A percentile compares a stretch with the other conserved stretches of the same genome.
These are phyloP conservation scores for Manis crassicaudata DNA, from an alignment of 2,797 vertebrate species.

Conservation along the genomic window DNA sequence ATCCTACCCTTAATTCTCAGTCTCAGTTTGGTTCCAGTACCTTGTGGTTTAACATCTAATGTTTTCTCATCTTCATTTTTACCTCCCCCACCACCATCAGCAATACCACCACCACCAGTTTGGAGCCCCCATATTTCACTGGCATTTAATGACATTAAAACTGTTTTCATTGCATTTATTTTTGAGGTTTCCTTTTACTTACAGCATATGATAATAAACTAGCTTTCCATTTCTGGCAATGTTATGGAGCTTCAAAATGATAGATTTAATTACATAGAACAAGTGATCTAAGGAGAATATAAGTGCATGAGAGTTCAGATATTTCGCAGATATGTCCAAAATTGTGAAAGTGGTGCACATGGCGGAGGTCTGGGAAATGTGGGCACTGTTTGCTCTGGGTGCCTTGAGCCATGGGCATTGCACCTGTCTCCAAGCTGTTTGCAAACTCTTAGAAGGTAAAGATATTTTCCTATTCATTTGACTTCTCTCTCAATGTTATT, in stretches of 20 bases:
- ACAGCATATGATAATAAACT: neutral
- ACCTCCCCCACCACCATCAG: neutral
- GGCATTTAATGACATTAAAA: neutral
- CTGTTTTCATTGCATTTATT: neutral
- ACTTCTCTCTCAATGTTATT: neutral
- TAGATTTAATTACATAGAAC: conserved; percentile 27
- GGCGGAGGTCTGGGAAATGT: neutral
- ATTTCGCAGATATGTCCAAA: neutral
- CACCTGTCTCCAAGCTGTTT: neutral
- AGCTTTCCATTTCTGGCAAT: neutral
- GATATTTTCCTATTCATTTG: neutral
- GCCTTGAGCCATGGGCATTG: neutral
- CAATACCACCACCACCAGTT: neutral
- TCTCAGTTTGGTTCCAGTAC: neutral
- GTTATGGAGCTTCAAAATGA: neutral
- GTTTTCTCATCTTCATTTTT: neutral
- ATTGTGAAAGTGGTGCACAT: neutral
- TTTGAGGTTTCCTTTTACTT: conserved; percentile 21
- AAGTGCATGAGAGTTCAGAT: neutral
- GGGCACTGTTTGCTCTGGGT: neutral
- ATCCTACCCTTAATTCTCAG: neutral
- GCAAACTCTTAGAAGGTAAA: neutral
- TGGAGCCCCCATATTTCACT: neutral
- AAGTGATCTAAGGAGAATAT: neutral
- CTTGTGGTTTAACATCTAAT: neutral